These are phyloP conservation scores for Hypselothyrea guttata DNA, from an alignment of 2,888 invertebrate genomes.

Conservation along the genomic window DNA sequence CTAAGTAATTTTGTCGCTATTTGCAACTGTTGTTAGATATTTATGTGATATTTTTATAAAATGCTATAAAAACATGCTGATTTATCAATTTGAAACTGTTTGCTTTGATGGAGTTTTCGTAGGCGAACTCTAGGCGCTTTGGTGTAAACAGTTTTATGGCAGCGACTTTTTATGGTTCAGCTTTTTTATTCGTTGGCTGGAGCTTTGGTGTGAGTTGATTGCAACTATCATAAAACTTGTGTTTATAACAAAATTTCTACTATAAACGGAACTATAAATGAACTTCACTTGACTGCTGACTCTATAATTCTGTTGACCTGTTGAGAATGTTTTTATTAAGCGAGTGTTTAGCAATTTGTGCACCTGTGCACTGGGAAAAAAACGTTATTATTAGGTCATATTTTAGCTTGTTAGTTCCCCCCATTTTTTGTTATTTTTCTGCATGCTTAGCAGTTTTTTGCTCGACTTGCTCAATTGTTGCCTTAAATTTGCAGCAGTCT, in stretches of 20 bases:
- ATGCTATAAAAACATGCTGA: not conserved
- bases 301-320: not conserved
- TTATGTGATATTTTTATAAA: not conserved
- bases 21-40: too few species aligned
- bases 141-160: constrained; percentile 54
- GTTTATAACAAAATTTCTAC: constrained; percentile 58
- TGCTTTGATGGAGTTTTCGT: not conserved
- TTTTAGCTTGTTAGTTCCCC: constrained; percentile 6
- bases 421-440: constrained; percentile 28
- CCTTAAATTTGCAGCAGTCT: constrained; percentile 39
- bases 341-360: constrained; percentile 25
- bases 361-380: constrained; percentile 18
- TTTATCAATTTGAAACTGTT: constrained; percentile 1
- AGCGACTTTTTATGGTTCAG: constrained; percentile 44
- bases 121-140: constrained; percentile 13
- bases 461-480: constrained; percentile 39
- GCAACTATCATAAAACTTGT: constrained; percentile 45
- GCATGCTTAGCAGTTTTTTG: constrained; percentile 59
- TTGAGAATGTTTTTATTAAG: constrained; percentile 21
- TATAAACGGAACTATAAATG: constrained; percentile 60
- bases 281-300: not conserved
- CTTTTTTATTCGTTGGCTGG: constrained; percentile 23
- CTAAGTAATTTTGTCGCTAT: not conserved
- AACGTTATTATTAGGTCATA: constrained; percentile 54
- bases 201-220: constrained; percentile 60